Conservation (phyloP, 2,797 vertebrate species). For the Falco naumanni region DNA sequence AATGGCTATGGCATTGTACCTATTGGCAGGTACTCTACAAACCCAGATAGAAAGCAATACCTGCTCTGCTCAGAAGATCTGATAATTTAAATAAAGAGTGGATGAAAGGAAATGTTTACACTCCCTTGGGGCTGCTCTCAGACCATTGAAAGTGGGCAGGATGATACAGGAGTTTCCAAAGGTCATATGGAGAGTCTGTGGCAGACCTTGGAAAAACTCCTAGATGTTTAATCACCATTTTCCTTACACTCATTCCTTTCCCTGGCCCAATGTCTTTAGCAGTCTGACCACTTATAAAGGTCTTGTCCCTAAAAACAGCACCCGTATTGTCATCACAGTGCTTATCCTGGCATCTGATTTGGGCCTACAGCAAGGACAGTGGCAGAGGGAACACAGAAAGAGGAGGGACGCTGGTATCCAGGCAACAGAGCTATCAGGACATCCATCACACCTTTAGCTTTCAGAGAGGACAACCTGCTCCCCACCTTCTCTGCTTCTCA, state of each 20-base stretch:
- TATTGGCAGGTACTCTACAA: not conserved
- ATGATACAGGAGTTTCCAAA: not conserved
- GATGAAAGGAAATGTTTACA: constrained; percentile 1
- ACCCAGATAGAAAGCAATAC: not conserved
- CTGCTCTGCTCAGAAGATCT: not conserved
- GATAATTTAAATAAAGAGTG: not conserved
- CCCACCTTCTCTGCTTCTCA: not conserved
- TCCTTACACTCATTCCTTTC: not conserved
- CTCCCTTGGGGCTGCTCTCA: not conserved
- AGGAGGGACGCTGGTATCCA: not conserved
- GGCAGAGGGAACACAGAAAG: not conserved
- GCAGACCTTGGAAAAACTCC: not conserved
- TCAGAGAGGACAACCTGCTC: not conserved
- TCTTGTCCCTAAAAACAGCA: not conserved
- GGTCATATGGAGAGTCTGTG: not conserved
- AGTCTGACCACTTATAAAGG: not conserved
- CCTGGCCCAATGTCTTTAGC: not conserved
- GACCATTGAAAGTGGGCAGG: not conserved
- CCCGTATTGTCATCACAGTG: fast-evolving
- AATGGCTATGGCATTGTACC: not conserved
- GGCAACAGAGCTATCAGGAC: not conserved
- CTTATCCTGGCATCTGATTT: not conserved
- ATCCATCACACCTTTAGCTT: not conserved
- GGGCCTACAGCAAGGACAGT: not conserved
- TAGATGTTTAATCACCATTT: not conserved